A percentile compares a stretch with the other conserved stretches of the same genome.
phyloP scores from a whole-genome alignment of 2,113 vertebrate genomes.

The Stegostoma tigrinum region DNA sequence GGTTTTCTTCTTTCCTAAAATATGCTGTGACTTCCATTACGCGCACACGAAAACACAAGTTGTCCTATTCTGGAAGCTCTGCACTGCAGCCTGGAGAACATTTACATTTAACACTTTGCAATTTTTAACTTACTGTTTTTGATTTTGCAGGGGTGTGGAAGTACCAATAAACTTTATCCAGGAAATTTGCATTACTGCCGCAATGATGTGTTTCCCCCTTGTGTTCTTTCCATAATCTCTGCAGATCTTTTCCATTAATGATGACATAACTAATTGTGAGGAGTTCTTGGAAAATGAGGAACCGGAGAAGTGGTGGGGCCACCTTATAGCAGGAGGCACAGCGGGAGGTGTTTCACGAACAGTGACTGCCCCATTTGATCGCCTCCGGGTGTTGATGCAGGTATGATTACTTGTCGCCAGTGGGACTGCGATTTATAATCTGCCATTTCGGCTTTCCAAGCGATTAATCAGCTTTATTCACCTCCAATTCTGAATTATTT shows the following conservation, averaged over 20 bases:
- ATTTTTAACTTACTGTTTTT: not conserved
- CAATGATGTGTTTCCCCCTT: not conserved
- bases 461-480: not conserved
- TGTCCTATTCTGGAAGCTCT: not conserved
- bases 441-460: not conserved
- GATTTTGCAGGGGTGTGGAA: not conserved
- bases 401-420: not conserved
- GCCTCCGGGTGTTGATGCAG: slow-evolving; percentile 10
- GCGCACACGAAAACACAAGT: not conserved
- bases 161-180: not conserved
- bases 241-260: slow-evolving; percentile 26
- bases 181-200: not conserved
- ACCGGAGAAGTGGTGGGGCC: slow-evolving; percentile 18
- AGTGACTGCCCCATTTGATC: not conserved
- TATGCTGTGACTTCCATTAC: not conserved
- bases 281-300: slow-evolving; percentile 8
- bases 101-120: not conserved
- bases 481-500: not conserved
- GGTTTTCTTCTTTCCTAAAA: not conserved
- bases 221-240: no score
- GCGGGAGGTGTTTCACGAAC: not conserved
- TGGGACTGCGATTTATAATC: not conserved
- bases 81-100: not conserved
- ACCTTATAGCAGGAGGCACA: slow-evolving; percentile 1
- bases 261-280: slow-evolving; percentile 7